phyloP scores from a whole-genome alignment of 2,113 vertebrate species.

The Ictalurus punctatus region DNA sequence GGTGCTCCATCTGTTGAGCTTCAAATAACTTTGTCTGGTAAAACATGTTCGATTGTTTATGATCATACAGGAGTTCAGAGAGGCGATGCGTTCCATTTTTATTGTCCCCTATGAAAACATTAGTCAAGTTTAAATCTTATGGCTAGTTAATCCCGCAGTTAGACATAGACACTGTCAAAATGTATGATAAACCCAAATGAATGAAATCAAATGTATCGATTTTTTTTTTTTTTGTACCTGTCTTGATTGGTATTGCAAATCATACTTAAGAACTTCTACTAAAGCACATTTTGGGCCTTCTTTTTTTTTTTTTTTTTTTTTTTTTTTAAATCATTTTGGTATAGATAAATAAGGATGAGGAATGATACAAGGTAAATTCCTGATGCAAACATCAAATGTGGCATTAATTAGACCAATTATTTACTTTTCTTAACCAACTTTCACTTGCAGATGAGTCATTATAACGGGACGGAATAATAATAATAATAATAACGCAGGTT shows the following conservation, averaged over 20 bases:
- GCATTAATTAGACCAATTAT: neutral
- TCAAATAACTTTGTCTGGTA: neutral
- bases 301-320: neutral
- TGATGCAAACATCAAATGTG: neutral
- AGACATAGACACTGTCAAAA: neutral
- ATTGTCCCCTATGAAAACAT: neutral
- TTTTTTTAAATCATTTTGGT: neutral
- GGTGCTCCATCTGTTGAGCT: neutral
- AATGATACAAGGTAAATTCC: neutral
- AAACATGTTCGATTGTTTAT: conserved; percentile 11
- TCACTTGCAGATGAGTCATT: neutral
- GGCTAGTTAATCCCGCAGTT: neutral
- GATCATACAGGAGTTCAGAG: conserved; percentile 13
- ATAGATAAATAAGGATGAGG: neutral
- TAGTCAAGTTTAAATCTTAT: neutral
- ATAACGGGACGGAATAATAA: neutral
- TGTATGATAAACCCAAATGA: neutral
- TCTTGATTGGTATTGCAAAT: neutral
- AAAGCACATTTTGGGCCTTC: neutral
- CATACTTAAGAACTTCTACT: neutral
- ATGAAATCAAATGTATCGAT: neutral
- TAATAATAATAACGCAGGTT: neutral
- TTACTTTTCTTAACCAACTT: neutral
- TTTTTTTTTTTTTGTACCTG: neutral
- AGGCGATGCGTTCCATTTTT: neutral